phyloP scores from a whole-genome alignment of 2,888 invertebrate species.

The Phrixothrix hirtus region DNA sequence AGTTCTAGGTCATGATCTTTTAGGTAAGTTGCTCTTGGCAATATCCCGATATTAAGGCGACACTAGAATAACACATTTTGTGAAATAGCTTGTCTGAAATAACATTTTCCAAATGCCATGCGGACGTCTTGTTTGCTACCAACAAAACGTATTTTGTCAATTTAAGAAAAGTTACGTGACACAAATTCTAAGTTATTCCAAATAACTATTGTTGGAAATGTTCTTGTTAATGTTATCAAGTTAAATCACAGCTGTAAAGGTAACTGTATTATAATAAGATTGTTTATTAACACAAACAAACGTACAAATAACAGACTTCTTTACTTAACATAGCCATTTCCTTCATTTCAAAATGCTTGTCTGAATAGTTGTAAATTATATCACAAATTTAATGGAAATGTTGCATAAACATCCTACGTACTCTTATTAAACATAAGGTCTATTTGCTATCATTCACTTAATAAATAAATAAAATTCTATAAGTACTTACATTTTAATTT shows the following conservation, averaged over 20 bases:
- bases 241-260: too few species aligned
- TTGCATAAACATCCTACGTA: background rate
- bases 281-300: too few species aligned
- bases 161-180: slow-evolving; percentile 14
- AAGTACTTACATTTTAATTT: too few species aligned
- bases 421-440: too few species aligned
- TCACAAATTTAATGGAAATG: too few species aligned
- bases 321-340: too few species aligned
- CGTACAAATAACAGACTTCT: too few species aligned
- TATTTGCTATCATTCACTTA: too few species aligned
- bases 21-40: slow-evolving; percentile 7
- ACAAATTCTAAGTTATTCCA: slow-evolving; percentile 13
- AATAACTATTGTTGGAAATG: slow-evolving; percentile 3
- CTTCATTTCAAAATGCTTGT: too few species aligned
- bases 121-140: slow-evolving; percentile 13
- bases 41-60: slow-evolving; percentile 10
- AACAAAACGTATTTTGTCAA: slow-evolving; percentile 18
- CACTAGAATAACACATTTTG: slow-evolving; percentile 8
- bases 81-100: slow-evolving; percentile 14
- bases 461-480: too few species aligned
- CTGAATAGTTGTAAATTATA: too few species aligned
- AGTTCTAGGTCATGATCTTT: slow-evolving; percentile 12
- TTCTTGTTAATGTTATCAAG: background rate
- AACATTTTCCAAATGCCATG: slow-evolving; percentile 16
- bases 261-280: too few species aligned